Evolutionary conservation across 2,113 vertebrate genomes (phyloP), one percentile per base, ranked within the genome.

Genomic region (Struthio camelus): DNA sequence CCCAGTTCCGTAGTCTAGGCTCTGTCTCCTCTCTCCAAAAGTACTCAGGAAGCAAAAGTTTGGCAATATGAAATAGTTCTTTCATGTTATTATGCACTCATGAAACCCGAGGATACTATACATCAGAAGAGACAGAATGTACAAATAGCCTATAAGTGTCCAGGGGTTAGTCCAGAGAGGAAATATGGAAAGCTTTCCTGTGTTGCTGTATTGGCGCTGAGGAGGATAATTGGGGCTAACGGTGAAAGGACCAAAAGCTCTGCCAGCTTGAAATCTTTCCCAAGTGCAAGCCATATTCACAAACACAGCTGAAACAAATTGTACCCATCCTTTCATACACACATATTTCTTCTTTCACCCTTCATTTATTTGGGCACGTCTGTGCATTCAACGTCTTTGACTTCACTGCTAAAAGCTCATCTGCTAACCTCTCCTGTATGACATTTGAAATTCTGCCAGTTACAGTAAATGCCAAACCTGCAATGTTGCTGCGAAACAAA

Each of bases 41-140:
- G 5, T 20, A 14, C 10, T 66, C 27, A 3, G 1, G 15, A 59
- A 58, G n/a, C 16, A 69, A 27, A 18, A 46, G 14, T 1, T 38
- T 16, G 87, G 44, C 32, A 11, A 28, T 3, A 46, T 17, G 25
- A 23, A 83, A 44, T 3, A 69, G 24, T 13, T 20, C 9, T 72
- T 34, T 71, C 28, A 15, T 15, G 4, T 36, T 14, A 0, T 5
- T 50, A 54, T 5, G 62, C 16, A 80, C 30, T 10, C 59, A 30
- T 2, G 14, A 34, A 14, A 7, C 14, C 79, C 40, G 40, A 30
- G 85, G 59, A 18, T 40, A 19, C 3, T 18, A 12, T 2, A 2
- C 2, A 1, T 30, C 48, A 16, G 11, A 72, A 48, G 2, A 3
- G 50, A 44, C 14, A 58, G 3, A 14, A 19, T 1, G 1, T 1